Percentiles rank a stretch among this genome's conserved stretches.
Conservation (phyloP, 1,140 invertebrate species). For the Tachypleus tridentatus region DNA sequence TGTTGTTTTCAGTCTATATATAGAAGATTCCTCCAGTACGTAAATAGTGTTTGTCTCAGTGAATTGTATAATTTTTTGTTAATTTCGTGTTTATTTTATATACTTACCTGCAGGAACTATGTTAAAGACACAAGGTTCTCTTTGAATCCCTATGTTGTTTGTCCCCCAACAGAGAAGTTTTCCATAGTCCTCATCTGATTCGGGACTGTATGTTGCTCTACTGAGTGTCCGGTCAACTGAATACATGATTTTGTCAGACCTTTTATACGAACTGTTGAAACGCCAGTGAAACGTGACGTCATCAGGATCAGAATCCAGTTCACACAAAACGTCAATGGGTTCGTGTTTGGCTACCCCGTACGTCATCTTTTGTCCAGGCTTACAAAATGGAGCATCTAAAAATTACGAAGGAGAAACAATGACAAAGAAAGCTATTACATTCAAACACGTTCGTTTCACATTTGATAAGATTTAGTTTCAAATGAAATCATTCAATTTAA, state of each 20-base stretch:
- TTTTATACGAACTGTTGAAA: slow-evolving; percentile 66
- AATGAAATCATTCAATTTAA: too few relatives aligned
- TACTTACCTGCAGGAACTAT: slow-evolving; percentile 74
- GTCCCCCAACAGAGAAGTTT: slow-evolving; percentile 70
- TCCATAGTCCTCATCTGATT: slow-evolving; percentile 72
- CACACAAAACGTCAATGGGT: slow-evolving; percentile 57
- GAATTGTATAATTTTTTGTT: too few relatives aligned
- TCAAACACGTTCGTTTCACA: too few relatives aligned
- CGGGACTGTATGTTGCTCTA: slow-evolving; percentile 54
- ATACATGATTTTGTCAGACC: slow-evolving; percentile 1
- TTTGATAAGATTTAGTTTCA: too few relatives aligned
- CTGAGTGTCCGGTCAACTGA: slow-evolving; percentile 36
- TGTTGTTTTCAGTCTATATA: too few relatives aligned
- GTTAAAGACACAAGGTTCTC: slow-evolving; percentile 69
- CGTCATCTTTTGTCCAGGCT: slow-evolving; percentile 53
- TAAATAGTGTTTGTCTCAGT: too few relatives aligned
- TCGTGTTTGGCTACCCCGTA: slow-evolving; percentile 71
- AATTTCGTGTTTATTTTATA: not conserved
- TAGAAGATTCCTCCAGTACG: too few relatives aligned
- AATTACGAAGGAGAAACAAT: slow-evolving; percentile 36
- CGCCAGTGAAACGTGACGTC: slow-evolving; percentile 71
- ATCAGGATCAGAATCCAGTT: slow-evolving; percentile 72
- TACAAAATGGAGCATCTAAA: slow-evolving; percentile 73
- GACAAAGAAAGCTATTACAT: not conserved
- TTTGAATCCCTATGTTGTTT: slow-evolving; percentile 60